Evolutionary conservation across 2,888 invertebrate species (phyloP).

Genomic region (Tenodera sinensis): DNA sequence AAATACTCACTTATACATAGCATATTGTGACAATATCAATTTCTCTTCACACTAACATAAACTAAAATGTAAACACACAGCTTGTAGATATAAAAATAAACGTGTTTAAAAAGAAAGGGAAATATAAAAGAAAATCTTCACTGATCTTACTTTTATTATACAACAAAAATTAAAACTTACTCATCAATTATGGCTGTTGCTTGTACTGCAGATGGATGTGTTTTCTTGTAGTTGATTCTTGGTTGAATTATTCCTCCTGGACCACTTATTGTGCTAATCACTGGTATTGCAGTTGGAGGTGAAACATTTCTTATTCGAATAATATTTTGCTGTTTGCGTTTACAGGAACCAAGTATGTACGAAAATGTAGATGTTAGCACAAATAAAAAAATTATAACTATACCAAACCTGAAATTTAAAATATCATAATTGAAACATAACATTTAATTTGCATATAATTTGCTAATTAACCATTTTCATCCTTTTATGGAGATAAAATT

Average conservation of each 20-base stretch:
- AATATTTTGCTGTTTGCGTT: conserved; percentile 36
- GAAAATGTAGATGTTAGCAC: conserved; percentile 35
- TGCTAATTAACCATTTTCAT: too few species aligned
- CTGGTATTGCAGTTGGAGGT: conserved; percentile 26
- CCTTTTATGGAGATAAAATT: too few species aligned
- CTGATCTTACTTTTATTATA: background rate
- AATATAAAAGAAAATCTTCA: too few species aligned
- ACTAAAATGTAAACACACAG: too few species aligned
- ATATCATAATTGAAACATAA: too few species aligned
- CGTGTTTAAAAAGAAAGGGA: too few species aligned
- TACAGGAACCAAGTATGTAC: conserved; percentile 34
- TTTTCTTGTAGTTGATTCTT: conserved; percentile 32
- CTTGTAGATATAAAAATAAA: too few species aligned
- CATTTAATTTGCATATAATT: too few species aligned
- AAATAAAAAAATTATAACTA: conserved; percentile 36
- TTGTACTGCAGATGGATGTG: conserved; percentile 19
- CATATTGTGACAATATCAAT: too few species aligned
- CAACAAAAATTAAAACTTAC: background rate
- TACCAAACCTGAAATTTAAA: conserved; percentile 34
- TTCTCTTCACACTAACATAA: too few species aligned
- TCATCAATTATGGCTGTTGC: conserved; percentile 21
- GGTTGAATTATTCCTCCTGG: conserved; percentile 39
- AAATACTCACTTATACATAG: too few species aligned
- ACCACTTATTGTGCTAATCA: conserved; percentile 34
- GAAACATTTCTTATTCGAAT: conserved; percentile 36